Percentiles rank a stretch among this genome's conserved stretches.
phyloP scores from a whole-genome alignment of 2,113 vertebrate genomes.

The Glaucidium brasilianum region DNA sequence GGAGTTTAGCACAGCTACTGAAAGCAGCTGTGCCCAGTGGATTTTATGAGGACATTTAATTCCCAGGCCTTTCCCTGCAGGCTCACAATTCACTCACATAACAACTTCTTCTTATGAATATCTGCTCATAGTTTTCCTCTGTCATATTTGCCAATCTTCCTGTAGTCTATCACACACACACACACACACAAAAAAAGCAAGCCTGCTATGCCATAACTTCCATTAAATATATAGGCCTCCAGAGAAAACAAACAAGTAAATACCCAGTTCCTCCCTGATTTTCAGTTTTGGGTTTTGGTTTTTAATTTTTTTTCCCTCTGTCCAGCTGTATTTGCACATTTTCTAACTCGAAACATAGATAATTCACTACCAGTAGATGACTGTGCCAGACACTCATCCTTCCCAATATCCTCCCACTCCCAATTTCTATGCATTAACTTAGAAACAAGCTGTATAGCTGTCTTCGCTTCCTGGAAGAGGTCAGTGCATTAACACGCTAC shows the following conservation, averaged over 20 bases:
- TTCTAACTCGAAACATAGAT: neutral
- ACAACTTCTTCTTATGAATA: neutral
- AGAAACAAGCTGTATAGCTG: neutral
- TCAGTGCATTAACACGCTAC: neutral
- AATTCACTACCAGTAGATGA: neutral
- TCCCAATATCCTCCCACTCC: neutral
- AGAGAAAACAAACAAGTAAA: neutral
- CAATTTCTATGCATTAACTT: neutral
- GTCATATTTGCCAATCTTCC: neutral
- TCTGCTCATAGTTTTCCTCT: neutral
- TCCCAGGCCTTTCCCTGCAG: neutral
- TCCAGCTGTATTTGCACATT: neutral
- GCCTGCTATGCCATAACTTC: neutral
- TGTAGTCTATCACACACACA: neutral
- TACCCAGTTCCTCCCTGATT: neutral
- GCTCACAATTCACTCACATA: neutral
- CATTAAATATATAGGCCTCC: neutral
- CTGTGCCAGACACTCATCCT: neutral
- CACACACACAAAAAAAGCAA: too few species aligned
- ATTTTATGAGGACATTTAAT: conserved; percentile 5
- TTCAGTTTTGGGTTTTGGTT: neutral
- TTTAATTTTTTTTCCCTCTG: neutral
- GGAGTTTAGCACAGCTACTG: neutral
- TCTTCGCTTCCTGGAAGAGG: neutral
- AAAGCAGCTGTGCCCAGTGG: neutral